Conservation (phyloP, 2,888 invertebrate species). For the Yponomeuta sedellus region DNA sequence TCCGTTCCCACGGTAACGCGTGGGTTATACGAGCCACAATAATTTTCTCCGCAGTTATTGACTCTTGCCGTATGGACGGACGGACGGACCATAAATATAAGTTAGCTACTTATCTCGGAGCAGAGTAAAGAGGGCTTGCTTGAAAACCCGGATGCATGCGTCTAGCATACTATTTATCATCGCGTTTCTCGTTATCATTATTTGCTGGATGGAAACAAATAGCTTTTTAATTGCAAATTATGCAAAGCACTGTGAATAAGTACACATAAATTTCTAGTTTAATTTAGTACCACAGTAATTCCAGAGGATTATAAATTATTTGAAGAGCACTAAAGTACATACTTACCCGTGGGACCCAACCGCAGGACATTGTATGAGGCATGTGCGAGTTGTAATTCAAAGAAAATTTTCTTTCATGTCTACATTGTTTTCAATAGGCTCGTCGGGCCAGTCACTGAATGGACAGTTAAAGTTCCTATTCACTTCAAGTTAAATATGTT, state of each 20-base stretch:
- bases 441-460: constrained; percentile 47
- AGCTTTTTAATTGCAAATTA: constrained; percentile 21
- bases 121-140: constrained; percentile 22
- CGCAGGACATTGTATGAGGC: constrained; percentile 10
- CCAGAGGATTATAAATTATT: not conserved
- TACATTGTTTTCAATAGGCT: constrained; percentile 54
- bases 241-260: constrained; percentile 7
- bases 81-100: constrained; percentile 33
- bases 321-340: constrained; percentile 11
- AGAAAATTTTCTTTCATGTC: constrained; percentile 39
- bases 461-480: constrained; percentile 62
- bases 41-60: constrained; percentile 49
- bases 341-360: not conserved
- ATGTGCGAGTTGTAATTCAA: constrained; percentile 34
- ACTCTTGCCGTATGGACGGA: constrained; percentile 27
- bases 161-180: constrained; percentile 15
- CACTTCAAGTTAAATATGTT: constrained; percentile 58
- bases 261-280: constrained; percentile 6
- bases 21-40: constrained; percentile 38
- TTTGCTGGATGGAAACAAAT: constrained; percentile 16
- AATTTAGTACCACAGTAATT: not conserved
- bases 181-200: constrained; percentile 14
- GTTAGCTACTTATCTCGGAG: constrained; percentile 25
- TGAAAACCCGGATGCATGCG: constrained; percentile 15
- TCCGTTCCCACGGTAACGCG: constrained; percentile 61